These are phyloP conservation scores for Huso huso DNA, from an alignment of 2,797 vertebrate genomes.

Conservation along the genomic window DNA sequence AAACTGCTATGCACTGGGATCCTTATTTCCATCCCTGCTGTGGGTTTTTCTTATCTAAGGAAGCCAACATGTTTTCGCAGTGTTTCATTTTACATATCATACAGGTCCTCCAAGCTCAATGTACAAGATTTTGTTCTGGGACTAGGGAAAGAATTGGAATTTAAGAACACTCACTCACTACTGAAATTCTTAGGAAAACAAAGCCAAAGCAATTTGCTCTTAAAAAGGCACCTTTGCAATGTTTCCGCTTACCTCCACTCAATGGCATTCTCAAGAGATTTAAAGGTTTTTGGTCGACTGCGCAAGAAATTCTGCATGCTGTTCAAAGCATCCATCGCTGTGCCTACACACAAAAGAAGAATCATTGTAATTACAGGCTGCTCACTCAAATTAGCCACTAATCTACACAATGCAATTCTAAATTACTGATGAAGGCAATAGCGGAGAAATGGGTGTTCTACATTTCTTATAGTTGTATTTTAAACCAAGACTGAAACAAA, in stretches of 20 bases:
- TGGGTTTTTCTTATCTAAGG: too few species aligned
- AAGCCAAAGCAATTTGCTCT: background rate
- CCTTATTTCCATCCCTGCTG: too few species aligned
- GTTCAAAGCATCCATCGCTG: conserved; percentile 96
- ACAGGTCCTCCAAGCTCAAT: too few species aligned
- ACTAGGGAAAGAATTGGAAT: background rate
- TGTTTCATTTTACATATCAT: too few species aligned
- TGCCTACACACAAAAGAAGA: conserved; percentile 57
- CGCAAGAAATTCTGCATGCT: conserved; percentile 98
- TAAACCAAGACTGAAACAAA: too few species aligned
- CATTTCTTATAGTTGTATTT: too few species aligned
- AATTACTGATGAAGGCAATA: too few species aligned
- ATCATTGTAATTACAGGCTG: background rate
- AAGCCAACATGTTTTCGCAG: too few species aligned
- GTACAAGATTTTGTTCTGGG: background rate
- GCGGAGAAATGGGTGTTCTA: too few species aligned
- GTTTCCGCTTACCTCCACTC: conserved; percentile 82
- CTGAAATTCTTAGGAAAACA: background rate
- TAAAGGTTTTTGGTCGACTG: conserved; percentile 94
- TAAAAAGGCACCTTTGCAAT: background rate
- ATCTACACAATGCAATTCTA: too few species aligned
- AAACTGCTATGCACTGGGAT: too few species aligned
- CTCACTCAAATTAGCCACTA: background rate
- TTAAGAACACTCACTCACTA: background rate
- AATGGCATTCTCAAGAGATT: conserved; percentile 92